Evolutionary conservation across 2,797 vertebrate species (phyloP), one percentile per base, ranked within the genome.

Genomic region (Spinus olivaceus): DNA sequence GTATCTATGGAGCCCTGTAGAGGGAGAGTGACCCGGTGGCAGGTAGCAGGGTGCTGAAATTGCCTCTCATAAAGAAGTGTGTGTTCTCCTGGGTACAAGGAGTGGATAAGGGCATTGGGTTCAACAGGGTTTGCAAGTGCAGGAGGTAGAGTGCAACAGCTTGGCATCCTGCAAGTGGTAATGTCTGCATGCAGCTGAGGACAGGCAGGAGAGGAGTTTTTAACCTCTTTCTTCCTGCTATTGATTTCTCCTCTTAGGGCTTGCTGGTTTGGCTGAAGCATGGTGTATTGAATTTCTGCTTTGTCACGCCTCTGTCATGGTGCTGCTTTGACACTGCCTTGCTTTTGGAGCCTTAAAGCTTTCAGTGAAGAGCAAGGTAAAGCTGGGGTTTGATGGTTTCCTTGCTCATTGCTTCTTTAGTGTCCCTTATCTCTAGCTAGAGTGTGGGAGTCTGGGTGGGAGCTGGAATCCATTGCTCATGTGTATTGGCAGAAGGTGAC

Each of bases 1-100:
- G 14, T 17, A 19, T 24, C 5, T 28, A 0, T 3, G 49, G 67
- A 33, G 30, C 9, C 19, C 14, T 12, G 25, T 11, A 35, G n/a
- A 81, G 70, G 44, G 24, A 37, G 2, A 72, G 51, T 10, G 46
- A 57, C 7, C 14, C 41, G 32, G 42, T 0, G 66, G 64, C 72
- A 42, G 37, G 5, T 8, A 24, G 19, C 2, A 11, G 59, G 3
- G 10, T 82, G 57, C 16, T 69, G 10, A 57, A 46, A 42, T 16
- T 72, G 28, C 23, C 24, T 2, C 67, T 72, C 12, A 1, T 30
- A 28, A 53, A 70, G 69, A 77, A 63, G 13, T 13, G 10, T 0
- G 1, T 16, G 27, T 8, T 80, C 32, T 42, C 16, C 33, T 47
- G 27, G 5, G 8, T 63, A 10, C 8, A 35, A 65, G 24, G 35